Base-by-base conservation (phyloP, 2,888 invertebrate species). In the Macrosiphum euphorbiae region DNA sequence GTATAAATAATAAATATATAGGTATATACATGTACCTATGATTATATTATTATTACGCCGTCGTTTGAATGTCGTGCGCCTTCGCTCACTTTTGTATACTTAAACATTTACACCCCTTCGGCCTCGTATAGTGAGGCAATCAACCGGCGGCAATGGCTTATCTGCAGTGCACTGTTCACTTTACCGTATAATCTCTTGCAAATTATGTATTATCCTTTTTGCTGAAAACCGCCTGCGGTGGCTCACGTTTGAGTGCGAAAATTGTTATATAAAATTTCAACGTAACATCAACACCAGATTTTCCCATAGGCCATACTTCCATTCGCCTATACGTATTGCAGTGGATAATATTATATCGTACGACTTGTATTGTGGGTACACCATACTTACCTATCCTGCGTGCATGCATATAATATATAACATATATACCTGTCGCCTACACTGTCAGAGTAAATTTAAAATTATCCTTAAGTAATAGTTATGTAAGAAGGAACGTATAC, bases 121-220 rank as follows among this genome's bases (percentile, higher is more conserved):
- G 44, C 44, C 24, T 13, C 44, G 13, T 26, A 26, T 26, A 26
- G 44, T 13, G 13, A 13, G 35, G 78, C 78, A 78, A 90, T 90
- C 67, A 35, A 90, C 67, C 78, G 10, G 16, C 7, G 28, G 61
- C 47, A 61, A 8, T 8, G 1, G 47, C 61, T 90, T 47, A n/a
- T 90, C 47, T 61, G n/a, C 78, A 35, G 35, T 78, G 8, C 16
- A 26, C 52, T 78, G 78, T 90, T 84, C 90, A 90, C 90, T 90
- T 90, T 13, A 41, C 84, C 91, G 55, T 55, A 41, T 55, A 90
- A 67, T 67, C n/a, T 47, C n/a, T 90, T 61, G 61, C n/a, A 67
- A 90, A 90, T 78, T 78, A 78, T n/a, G 44, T n/a, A 47, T 47
- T 47, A 44, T 89, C 35, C 20, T 78, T 78, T 78, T 78, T 35